Percentiles rank a stretch among this genome's conserved stretches.
Evolutionary conservation across 2,113 vertebrate species (phyloP).

Genomic region (Lophius piscatorius): DNA sequence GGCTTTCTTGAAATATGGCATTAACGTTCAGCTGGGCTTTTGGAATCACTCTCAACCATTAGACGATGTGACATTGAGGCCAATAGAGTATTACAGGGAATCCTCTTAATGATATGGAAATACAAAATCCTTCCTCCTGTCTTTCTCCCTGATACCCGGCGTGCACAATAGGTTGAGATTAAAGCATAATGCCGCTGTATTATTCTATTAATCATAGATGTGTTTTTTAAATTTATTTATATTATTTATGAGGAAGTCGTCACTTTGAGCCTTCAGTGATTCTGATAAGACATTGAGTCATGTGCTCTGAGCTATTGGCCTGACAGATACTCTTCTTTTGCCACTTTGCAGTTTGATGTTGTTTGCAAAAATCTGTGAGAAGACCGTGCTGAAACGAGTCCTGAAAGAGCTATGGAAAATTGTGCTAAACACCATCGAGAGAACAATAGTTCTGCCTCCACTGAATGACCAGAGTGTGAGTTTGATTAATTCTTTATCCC

Average conservation of each 20-base stretch:
- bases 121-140: constrained; percentile 68
- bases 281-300: constrained; percentile 9
- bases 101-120: constrained; percentile 78
- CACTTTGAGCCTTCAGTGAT: not conserved
- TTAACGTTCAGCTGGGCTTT: constrained; percentile 36
- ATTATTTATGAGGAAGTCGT: constrained; percentile 28
- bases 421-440: constrained; percentile 94
- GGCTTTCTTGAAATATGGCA: constrained; percentile 29
- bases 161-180: constrained; percentile 59
- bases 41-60: constrained; percentile 55
- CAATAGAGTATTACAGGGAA: constrained; percentile 74
- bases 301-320: constrained; percentile 19
- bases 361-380: constrained; percentile 98
- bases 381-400: constrained; percentile 95
- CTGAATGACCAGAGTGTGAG: constrained; percentile 94
- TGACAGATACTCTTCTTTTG: constrained; percentile 34
- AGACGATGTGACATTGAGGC: constrained; percentile 71
- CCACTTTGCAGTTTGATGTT: constrained; percentile 87
- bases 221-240: constrained; percentile 32
- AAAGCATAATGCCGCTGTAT: constrained; percentile 52
- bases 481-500: constrained; percentile 43
- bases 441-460: constrained; percentile 93
- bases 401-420: constrained; percentile 97
- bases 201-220: constrained; percentile 41
- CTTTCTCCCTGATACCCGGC: constrained; percentile 36